Base-by-base conservation (phyloP, 2,888 invertebrate species). In the Plebejus anna region DNA sequence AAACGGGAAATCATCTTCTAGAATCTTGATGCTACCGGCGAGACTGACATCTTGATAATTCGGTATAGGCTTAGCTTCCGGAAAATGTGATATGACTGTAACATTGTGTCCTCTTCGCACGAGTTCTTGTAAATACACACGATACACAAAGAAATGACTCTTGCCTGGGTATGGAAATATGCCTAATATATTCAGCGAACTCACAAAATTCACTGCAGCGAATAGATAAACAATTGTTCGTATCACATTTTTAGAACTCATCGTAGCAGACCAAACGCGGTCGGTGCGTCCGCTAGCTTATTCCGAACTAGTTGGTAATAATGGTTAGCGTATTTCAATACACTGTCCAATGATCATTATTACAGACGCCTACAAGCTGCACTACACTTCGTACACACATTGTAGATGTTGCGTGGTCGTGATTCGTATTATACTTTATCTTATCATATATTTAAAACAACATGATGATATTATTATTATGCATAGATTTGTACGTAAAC, bases 111-210 rank as follows among this genome's bases (percentile, higher is more conserved):
- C 96, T 75, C 94, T 92, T 55, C 85, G 88, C 0, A 95, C 95
- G 76, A 97, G 84, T 80, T 94, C 95, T 66, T 90, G 91, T 71
- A 96, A 83, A 76, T 96, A 90, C 0, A 95, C 94, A 82, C 94
- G 91, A 82, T 95, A 96, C 32, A 96, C 95, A 47, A 95, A 90
- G 81, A 96, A 96, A 85, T 97, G 97, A 78, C 97, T 97, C 81
- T 95, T 96, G 1, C 96, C 96, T 28, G 72, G 72, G 28, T 72
- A 72, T 9, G 72, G 72, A n/a, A 72, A 72, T 72, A 72, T 72
- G 47, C 47, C 72, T 51, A 72, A 22, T 22, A 72, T 72, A 32
- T 73, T 73, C 16, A 73, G 16, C 13, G 73, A 51, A 55, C 51
- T 51, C 28, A 73, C 73, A 13, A 28, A 28, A 32, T 28, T 32